These are phyloP conservation scores for Stenchaetothrips biformis DNA, from an alignment of 2,888 invertebrate genomes.

Conservation along the genomic window DNA sequence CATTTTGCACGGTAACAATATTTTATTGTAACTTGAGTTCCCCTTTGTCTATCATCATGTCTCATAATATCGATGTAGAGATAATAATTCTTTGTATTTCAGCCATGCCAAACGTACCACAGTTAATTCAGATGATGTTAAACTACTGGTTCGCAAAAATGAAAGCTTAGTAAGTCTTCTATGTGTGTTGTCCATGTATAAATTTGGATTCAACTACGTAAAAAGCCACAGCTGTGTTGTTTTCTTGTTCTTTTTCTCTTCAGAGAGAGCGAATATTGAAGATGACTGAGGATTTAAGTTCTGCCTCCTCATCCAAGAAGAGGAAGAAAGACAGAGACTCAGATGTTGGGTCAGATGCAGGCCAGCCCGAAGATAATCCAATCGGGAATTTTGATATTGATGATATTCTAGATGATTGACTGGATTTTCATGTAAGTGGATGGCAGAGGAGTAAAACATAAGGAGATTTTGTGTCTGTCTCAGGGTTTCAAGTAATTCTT, in stretches of 20 bases:
- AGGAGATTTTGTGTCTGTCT: not conserved
- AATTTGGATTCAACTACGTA: not conserved
- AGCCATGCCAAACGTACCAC: constrained; percentile 61
- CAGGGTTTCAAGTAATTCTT: not conserved
- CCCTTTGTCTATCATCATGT: not conserved
- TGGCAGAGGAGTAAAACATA: not conserved
- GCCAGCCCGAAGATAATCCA: not conserved
- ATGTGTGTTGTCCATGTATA: not conserved
- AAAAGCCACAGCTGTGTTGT: not conserved
- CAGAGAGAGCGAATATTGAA: not conserved
- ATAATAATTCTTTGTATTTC: constrained; percentile 38
- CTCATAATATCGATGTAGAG: constrained; percentile 20
- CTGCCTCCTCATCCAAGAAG: not conserved
- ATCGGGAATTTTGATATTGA: constrained; percentile 1
- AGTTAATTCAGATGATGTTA: constrained; percentile 60
- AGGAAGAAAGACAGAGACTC: not conserved
- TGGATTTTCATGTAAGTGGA: not conserved
- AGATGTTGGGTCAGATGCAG: not conserved
- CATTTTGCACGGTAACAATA: constrained; percentile 57
- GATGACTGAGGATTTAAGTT: not conserved
- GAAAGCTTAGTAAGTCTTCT: constrained; percentile 53
- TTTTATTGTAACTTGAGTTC: constrained; percentile 11
- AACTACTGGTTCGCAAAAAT: constrained; percentile 57
- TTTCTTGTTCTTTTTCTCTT: not conserved
- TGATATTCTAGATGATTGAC: constrained; percentile 11